Conservation (phyloP, 2,888 invertebrate genomes). For the Thymelicus sylvestris region DNA sequence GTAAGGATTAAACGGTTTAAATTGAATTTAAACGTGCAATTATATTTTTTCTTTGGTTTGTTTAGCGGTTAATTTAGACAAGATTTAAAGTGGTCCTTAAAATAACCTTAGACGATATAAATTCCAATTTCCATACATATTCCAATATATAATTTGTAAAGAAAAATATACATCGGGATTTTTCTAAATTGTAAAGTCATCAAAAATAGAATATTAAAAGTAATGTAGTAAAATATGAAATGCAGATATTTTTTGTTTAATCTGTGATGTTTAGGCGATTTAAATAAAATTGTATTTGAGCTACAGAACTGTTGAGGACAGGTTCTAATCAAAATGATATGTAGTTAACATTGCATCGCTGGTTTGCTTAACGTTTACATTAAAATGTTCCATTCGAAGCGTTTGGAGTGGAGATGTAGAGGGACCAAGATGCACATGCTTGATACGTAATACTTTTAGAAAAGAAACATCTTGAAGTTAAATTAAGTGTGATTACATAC, state of each 20-base stretch:
- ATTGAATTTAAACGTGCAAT: conserved; percentile 42
- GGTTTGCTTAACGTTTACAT: conserved; percentile 48
- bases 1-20: conserved; percentile 52
- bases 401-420: neutral
- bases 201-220: conserved; percentile 67
- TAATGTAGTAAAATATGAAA: conserved; percentile 47
- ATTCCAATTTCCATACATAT: conserved; percentile 43
- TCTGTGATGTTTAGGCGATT: conserved; percentile 32
- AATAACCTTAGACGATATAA: conserved; percentile 47
- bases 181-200: conserved; percentile 67
- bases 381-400: neutral
- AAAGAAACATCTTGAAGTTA: too few relatives aligned
- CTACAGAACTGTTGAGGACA: conserved; percentile 41
- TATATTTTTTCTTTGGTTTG: conserved; percentile 39
- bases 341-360: conserved; percentile 57
- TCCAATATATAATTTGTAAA: conserved; percentile 36
- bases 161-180: conserved; percentile 48
- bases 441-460: too few relatives aligned
- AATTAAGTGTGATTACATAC: neutral
- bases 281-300: conserved; percentile 27
- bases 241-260: conserved; percentile 38
- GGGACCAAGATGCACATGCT: neutral
- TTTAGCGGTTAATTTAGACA: conserved; percentile 39
- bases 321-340: conserved; percentile 73
- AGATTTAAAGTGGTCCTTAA: conserved; percentile 47